Evolutionary conservation across 2,797 vertebrate species (phyloP), one percentile per base, ranked within the genome.

Genomic region (Sebastes flavidus): DNA sequence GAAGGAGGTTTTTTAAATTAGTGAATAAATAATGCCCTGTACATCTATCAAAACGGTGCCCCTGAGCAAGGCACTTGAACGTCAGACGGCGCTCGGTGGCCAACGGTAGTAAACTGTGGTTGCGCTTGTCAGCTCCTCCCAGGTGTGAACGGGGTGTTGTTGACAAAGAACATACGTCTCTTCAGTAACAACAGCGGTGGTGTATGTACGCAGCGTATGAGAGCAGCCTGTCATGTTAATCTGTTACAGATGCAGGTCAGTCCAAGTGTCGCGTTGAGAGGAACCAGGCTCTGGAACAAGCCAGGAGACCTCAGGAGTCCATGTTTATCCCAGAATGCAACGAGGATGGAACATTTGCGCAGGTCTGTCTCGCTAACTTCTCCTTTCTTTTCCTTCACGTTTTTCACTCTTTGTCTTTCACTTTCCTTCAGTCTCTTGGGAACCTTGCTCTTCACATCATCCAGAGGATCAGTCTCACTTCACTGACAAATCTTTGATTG

Each of bases 281-380:
- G 90, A 94, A 93, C 87, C 97, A 98, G 92, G 98, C 98, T 2
- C 79, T 98, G 88, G 98, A 99, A 84, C 97, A 97, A 75, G 97
- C 96, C 73, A 96, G 97, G 92, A 97, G 96, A 81, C 97, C 98
- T 6, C 98, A 97, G 92, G 98, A 99, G 94, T 96, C 97, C 36
- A 97, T 97, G 83, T 99, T 99, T 84, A 95, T 99, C 91, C 99
- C 99, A 6, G 97, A 99, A 89, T 99, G 99, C 93, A 96, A 95
- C 2, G 98, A 99, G 72, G 99, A 99, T n/a, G 99, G 99, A 80
- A 97, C 98, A 5, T 99, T 98, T 73, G 96, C 97, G 6, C 98
- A 99, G 97, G 99, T 96, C 68, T 36, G 92, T 86, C 54, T 80
- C 9, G 1, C 60, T 22, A 18, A 42, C 14, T 42, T n/a, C 5